Conservation (phyloP, 2,797 vertebrate genomes). For the Malacoctenus gilli region DNA sequence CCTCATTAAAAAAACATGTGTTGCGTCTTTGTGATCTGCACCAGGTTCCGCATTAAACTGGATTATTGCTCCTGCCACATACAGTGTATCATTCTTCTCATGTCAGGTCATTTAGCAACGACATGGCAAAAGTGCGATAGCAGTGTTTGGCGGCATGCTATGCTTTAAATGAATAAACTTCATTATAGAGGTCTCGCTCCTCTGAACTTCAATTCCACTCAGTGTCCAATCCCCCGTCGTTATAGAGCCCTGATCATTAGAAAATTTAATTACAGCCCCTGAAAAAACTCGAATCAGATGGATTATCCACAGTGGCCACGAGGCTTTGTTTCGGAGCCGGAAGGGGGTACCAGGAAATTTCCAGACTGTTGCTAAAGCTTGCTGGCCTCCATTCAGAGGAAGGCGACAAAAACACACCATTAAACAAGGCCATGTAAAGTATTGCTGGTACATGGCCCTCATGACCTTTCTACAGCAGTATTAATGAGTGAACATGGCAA, state of each 20-base stretch:
- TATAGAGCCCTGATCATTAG: constrained; percentile 58
- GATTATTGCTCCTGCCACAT: constrained; percentile 54
- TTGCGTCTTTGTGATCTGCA: constrained; percentile 63
- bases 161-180: constrained; percentile 71
- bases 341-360: constrained; percentile 38
- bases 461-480: constrained; percentile 13
- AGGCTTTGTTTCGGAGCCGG: constrained; percentile 48
- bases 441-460: constrained; percentile 25
- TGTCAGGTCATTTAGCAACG: constrained; percentile 61
- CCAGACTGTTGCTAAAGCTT: constrained; percentile 30
- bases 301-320: constrained; percentile 65
- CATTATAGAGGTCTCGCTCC: constrained; percentile 73
- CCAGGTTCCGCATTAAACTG: constrained; percentile 59
- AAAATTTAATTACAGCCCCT: constrained; percentile 78
- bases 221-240: constrained; percentile 56
- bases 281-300: constrained; percentile 71
- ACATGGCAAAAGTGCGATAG: constrained; percentile 46
- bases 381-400: constrained; percentile 31
- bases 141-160: constrained; percentile 31
- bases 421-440: constrained; percentile 44
- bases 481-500: constrained; percentile 14
- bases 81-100: constrained; percentile 36
- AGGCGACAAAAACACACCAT: constrained; percentile 34
- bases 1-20: constrained; percentile 77
- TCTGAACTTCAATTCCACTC: constrained; percentile 73